A percentile compares a stretch with the other conserved stretches of the same genome.
These are phyloP conservation scores for Sebastes minor DNA, from an alignment of 2,797 vertebrate species.

Conservation along the genomic window DNA sequence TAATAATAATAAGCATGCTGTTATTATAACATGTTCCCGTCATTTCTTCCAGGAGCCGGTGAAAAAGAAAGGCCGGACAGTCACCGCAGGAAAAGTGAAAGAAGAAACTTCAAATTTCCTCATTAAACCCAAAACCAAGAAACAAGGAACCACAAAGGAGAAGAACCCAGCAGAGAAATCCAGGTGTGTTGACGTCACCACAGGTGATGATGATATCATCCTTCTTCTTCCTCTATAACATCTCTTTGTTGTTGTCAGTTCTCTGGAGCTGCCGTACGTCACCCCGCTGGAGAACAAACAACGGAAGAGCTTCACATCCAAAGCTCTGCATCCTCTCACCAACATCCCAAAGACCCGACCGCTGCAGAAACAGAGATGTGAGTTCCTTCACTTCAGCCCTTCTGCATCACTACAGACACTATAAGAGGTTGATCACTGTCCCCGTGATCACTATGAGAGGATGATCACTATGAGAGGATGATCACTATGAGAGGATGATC, in stretches of 20 bases:
- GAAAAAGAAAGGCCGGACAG: conserved; percentile 91
- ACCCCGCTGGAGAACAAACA: conserved; percentile 92
- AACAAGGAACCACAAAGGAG: conserved; percentile 86
- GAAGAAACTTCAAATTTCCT: conserved; percentile 85
- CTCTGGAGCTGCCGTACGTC: conserved; percentile 91
- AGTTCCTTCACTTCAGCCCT: background rate
- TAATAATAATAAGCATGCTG: background rate
- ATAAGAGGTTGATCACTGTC: too few species aligned
- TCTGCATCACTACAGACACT: too few species aligned
- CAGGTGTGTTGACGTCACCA: conserved; percentile 80
- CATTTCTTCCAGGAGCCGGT: conserved; percentile 87
- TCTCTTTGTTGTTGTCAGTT: conserved; percentile 74
- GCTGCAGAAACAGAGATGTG: conserved; percentile 89
- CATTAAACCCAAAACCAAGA: conserved; percentile 91
- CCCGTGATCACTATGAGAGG: too few species aligned
- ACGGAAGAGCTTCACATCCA: conserved; percentile 89
- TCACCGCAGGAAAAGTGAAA: conserved; percentile 82
- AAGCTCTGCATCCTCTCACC: conserved; percentile 82
- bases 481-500: too few species aligned
- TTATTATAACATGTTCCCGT: background rate
- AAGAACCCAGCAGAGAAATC: conserved; percentile 88
- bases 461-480: too few species aligned
- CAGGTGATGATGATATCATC: background rate
- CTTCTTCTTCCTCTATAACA: background rate
- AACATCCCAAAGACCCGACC: conserved; percentile 86